Percentiles rank a stretch among this genome's conserved stretches.
These are phyloP conservation scores for Hippopotamyrus pictus DNA, from an alignment of 2,797 vertebrate genomes.

Conservation along the genomic window DNA sequence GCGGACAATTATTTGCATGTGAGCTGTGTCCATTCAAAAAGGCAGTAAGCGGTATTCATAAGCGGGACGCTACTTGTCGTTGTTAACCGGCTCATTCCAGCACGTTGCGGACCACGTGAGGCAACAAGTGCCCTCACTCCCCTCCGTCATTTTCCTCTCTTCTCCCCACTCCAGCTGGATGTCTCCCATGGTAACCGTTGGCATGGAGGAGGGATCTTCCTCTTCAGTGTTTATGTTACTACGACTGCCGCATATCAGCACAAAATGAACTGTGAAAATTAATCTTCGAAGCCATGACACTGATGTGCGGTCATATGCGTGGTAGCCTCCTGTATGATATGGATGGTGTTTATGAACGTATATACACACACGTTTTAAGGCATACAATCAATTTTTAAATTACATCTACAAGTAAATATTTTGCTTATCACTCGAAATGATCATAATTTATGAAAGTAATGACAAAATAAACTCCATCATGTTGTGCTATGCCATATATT, in stretches of 20 bases:
- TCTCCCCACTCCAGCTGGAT: neutral
- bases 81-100: neutral
- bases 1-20: neutral
- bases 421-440: neutral
- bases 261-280: slow-evolving; percentile 33
- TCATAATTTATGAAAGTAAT: neutral
- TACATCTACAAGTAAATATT: neutral
- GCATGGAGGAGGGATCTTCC: slow-evolving; percentile 50
- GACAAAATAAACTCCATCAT: neutral
- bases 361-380: neutral
- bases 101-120: neutral
- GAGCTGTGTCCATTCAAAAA: neutral
- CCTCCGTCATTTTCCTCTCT: neutral
- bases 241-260: slow-evolving; percentile 64
- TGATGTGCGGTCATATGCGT: neutral
- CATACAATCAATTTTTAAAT: neutral
- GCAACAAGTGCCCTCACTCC: neutral
- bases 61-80: neutral
- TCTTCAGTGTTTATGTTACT: slow-evolving; percentile 53
- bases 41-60: neutral
- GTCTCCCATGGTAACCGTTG: slow-evolving; percentile 56
- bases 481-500: neutral
- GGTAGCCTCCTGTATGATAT: neutral
- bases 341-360: neutral
- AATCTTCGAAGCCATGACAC: slow-evolving; percentile 31